Percentiles rank a stretch among this genome's conserved stretches.
These are phyloP conservation scores for Neogobius melanostomus DNA, from an alignment of 2,113 vertebrate genomes.

Conservation along the genomic window DNA sequence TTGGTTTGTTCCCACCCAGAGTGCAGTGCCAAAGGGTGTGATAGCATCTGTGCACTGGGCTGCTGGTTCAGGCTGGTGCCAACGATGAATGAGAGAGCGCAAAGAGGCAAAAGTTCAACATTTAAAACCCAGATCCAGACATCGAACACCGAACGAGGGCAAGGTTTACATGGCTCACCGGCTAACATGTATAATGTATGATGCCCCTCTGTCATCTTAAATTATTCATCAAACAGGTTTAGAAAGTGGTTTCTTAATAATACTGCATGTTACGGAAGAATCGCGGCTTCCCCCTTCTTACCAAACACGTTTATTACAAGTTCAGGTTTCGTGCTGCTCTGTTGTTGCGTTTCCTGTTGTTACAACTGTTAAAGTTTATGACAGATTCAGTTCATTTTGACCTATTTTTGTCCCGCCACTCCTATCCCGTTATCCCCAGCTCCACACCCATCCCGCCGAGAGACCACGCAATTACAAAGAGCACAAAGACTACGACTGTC, in stretches of 20 bases:
- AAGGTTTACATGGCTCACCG: neutral
- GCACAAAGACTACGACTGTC: neutral
- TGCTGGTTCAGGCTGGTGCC: neutral
- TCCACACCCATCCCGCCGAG: neutral
- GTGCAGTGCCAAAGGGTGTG: neutral
- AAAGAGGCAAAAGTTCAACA: neutral
- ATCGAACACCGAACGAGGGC: neutral
- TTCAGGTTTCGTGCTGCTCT: neutral
- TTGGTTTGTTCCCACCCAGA: neutral
- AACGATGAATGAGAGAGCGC: neutral
- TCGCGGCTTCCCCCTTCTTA: too few relatives aligned
- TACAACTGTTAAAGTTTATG: neutral
- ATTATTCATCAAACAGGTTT: neutral
- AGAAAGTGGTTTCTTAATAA: neutral
- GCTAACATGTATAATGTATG: neutral
- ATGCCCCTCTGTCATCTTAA: neutral
- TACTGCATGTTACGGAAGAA: neutral
- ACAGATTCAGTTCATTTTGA: conserved; percentile 5
- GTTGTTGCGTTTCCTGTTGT: neutral
- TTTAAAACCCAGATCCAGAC: neutral
- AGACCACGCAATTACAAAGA: neutral
- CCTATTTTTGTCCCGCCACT: neutral
- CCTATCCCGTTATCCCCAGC: neutral
- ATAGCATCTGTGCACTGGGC: neutral
- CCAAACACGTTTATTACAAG: too few relatives aligned